Percentiles rank a stretch among this genome's conserved stretches.
phyloP scores from a whole-genome alignment of 2,113 vertebrate species.

The Sturnira hondurensis region DNA sequence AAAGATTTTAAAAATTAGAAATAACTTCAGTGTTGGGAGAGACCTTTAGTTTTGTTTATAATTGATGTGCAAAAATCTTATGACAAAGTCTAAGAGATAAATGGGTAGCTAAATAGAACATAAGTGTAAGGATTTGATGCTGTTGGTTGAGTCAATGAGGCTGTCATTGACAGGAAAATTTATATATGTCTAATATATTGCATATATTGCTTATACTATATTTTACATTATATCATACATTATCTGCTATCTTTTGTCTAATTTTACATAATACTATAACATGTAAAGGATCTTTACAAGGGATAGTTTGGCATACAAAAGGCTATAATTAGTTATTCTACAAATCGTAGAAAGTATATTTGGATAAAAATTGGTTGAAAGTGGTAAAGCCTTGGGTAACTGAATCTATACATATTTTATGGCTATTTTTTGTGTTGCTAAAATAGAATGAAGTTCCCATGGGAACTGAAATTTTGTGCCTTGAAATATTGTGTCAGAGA shows the following conservation, averaged over 20 bases:
- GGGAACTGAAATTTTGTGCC: background rate
- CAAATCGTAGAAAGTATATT: background rate
- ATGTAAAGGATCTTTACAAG: background rate
- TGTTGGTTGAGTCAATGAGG: background rate
- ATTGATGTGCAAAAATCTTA: background rate
- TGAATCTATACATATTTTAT: background rate
- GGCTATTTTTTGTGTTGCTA: background rate
- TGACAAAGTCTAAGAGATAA: background rate
- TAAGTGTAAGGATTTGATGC: background rate
- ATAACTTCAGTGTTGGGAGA: background rate
- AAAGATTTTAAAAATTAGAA: background rate
- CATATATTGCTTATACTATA: background rate
- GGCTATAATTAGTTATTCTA: background rate
- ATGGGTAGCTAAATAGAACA: background rate
- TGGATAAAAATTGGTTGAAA: background rate
- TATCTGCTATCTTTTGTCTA: background rate
- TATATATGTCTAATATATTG: background rate
- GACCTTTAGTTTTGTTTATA: background rate
- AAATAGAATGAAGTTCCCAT: conserved; percentile 10
- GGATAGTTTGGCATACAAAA: background rate
- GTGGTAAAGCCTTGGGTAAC: background rate
- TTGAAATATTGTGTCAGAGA: background rate
- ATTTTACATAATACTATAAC: background rate
- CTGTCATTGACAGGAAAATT: background rate
- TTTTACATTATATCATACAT: background rate